Base-by-base conservation (phyloP, 2,113 vertebrate genomes). In the Noturus placidus region DNA sequence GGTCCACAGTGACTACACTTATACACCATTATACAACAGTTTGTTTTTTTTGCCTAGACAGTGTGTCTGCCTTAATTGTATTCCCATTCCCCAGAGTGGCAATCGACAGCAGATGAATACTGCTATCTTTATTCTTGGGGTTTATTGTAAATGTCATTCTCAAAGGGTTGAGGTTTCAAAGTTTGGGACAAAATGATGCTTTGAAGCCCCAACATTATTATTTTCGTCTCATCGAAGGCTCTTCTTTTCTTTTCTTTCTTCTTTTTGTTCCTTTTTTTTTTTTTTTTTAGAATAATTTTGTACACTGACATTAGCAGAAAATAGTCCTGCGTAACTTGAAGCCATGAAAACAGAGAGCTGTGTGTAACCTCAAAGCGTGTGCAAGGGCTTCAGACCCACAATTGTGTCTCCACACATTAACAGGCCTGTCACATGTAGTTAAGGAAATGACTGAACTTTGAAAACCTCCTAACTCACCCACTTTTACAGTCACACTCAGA, bases 1-100 rank as follows among this genome's bases (percentile, higher is more conserved):
- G 93, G 92, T 38, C 85, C 92, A 88, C 90, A 85, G 86, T 54
- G 86, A 89, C 72, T 87, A 86, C 90, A 86, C 89, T 91, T 91
- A 91, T 87, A 83, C 84, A 20, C 81, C 7, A 83, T 90, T 85
- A 72, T 89, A 88, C 74, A 82, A 89, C 82, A 25, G 22, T 46
- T 74, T 25, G 25, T 22, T 22, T 74, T 74, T 38, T 13, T 33
- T 83, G 82, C 70, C 70, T 91, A 90, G 93, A 88, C 76, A 87
- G 87, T 80, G 70, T 69, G 87, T 83, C 84, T 90, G 80, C 69
- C 72, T 86, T 87, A 91, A 89, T 91, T 92, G 90, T 92, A 90
- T 93, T 90, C 84, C 81, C 54, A 14, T 84, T 83, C 69, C 87
- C 72, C 74, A 89, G 77, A 50, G 78, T 86, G 86, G 86, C 86